phyloP scores from a whole-genome alignment of 2,113 vertebrate genomes.

The Lonchura striata region DNA sequence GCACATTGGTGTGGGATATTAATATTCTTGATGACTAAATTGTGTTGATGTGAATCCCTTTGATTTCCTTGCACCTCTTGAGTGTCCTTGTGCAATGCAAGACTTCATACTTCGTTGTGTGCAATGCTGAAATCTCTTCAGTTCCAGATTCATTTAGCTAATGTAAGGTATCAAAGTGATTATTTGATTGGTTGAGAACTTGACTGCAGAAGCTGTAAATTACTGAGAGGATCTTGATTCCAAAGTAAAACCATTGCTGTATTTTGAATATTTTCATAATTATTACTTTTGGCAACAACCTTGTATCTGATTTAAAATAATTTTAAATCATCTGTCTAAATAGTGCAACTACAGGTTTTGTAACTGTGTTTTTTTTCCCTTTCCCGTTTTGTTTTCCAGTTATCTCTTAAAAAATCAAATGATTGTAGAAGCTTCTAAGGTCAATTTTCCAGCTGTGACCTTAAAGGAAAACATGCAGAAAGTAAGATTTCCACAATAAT shows the following conservation, averaged over 20 bases:
- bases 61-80: neutral
- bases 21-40: neutral
- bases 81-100: neutral
- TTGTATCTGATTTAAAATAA: neutral
- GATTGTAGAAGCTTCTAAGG: constrained; percentile 71
- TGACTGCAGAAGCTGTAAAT: neutral
- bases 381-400: constrained; percentile 68
- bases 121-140: neutral
- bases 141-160: neutral
- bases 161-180: neutral
- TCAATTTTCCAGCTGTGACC: constrained; percentile 74
- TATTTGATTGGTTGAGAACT: neutral
- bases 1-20: neutral
- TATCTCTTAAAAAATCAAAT: constrained; percentile 78
- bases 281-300: neutral
- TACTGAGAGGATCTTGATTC: neutral
- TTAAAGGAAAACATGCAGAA: constrained; percentile 29
- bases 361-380: neutral
- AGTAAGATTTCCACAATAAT: constrained; percentile 57
- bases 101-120: neutral
- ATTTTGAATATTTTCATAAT: neutral
- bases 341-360: neutral
- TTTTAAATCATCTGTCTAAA: neutral
- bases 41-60: neutral
- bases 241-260: neutral